These are phyloP conservation scores for Enteromius argenteus DNA, from an alignment of 2,797 vertebrate genomes.

Conservation along the genomic window DNA sequence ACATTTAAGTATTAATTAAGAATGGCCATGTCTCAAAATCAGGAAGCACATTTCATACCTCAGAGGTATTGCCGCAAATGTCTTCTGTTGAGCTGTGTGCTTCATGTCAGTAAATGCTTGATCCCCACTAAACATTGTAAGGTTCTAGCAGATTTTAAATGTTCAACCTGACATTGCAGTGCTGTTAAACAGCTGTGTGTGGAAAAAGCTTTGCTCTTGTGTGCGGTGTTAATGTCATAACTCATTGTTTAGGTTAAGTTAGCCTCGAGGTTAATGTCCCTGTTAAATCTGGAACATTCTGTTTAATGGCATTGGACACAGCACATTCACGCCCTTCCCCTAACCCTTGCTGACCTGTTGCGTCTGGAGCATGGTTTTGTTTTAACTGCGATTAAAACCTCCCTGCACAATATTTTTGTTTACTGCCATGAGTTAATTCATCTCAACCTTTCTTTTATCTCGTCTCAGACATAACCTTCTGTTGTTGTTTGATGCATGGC, in stretches of 20 bases:
- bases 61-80: constrained; percentile 17
- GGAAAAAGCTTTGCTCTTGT: constrained; percentile 22
- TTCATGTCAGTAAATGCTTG: constrained; percentile 31
- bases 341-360: constrained; percentile 59
- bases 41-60: constrained; percentile 8
- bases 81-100: constrained; percentile 31
- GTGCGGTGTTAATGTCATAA: constrained; percentile 17
- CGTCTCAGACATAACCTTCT: constrained; percentile 45
- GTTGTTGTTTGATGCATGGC: constrained; percentile 78
- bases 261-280: constrained; percentile 13
- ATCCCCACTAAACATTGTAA: constrained; percentile 18
- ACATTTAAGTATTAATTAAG: background rate
- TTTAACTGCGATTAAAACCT: constrained; percentile 47
- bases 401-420: constrained; percentile 32
- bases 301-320: constrained; percentile 22
- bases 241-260: constrained; percentile 14
- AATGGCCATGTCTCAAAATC: background rate
- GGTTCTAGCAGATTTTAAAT: background rate
- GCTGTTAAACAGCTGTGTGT: constrained; percentile 17
- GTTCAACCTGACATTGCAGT: background rate
- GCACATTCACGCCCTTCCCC: constrained; percentile 1
- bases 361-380: constrained; percentile 49
- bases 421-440: constrained; percentile 48
- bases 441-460: constrained; percentile 45
- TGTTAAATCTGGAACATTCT: background rate